Base-by-base conservation (phyloP, 2,797 vertebrate species). In the Liasis olivaceus region DNA sequence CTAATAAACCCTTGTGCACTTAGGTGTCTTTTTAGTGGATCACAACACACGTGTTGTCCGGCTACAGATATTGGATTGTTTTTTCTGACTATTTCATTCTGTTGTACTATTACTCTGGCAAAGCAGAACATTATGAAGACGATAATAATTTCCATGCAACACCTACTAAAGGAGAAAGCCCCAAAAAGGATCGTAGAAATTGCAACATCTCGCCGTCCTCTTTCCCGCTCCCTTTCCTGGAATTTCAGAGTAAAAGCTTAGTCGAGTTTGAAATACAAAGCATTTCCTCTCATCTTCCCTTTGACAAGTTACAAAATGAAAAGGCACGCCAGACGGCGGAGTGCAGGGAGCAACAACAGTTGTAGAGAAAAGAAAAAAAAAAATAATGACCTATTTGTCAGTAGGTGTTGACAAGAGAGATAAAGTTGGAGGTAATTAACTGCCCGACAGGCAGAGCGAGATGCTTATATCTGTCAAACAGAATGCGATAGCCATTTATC, bases 361-460 rank as follows among this genome's bases (percentile, higher is more conserved):
- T 96, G 94, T 93, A 24, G 2, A 94, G 93, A 96, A 47, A 81
- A 47, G 69, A 5, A 2, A 3, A 22, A 5, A 24, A 51, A 36
- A 89, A 17, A 97, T 97, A 97, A 97, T 28, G 62, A 94, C 93
- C 95, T 94, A 66, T 97, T 96, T 97, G 96, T 97, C 96, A 97
- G 93, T 95, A 94, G 93, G 93, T 58, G 8, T 96, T 97, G 97
- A 97, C 96, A 96, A 96, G 96, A 96, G 97, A 96, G 97, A 97
- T 97, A 96, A 95, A 97, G 93, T 96, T 96, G 94, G 94, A 94
- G 95, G 96, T 97, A 96, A 98, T 98, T 96, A 97, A 95, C 88
- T 95, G 93, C 90, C 94, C 95, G 96, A 96, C 95, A 77, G 60
- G 92, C 95, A 96, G 96, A 95, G 95, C 96, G 94, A 95, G 92